Base-by-base conservation (phyloP, 2,797 vertebrate genomes). In the Discoglossus pictus region DNA sequence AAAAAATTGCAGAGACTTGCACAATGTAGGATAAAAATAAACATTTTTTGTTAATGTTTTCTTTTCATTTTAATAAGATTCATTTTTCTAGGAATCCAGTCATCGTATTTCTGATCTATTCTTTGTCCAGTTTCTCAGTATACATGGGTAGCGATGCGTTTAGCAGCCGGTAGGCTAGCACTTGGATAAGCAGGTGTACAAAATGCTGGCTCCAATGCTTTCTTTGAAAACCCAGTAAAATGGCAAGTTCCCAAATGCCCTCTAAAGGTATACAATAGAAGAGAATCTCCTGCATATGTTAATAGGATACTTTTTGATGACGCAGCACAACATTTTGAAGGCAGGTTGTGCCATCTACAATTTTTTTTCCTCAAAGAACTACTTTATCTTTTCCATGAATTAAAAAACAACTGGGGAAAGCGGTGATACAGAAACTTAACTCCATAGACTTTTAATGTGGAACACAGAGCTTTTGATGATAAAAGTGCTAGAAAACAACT, bases 101-200 rank as follows among this genome's bases (percentile, higher is more conserved):
- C 46, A 21, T 50, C 21, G n/a, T 27, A 46, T 50, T 18, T 15
- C 21, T 15, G 11, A 13, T 4, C 27, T 50, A 15, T 50, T 27
- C 3, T 50, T 7, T 50, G 23, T 23, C 46, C 7, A 25, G 7
- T 50, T 50, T 50, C 21, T 50, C 23, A 50, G 27, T 50, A 27
- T 27, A 25, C 2, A 25, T 21, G 24, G 46, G 46, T 24, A 48
- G 20, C 46, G 2, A n/a, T n/a, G 46, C 7, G 13, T 17, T 50
- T 50, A 23, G 6, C 23, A n/a, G 17, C 43, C 43, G 21, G 43
- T 18, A 50, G 46, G 46, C 46, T n/a, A 46, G 12, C 23, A 9
- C 23, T 25, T 50, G n/a, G 3, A 50, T 50, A 50, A 25, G 46
- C 46, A 50, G 46, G 44, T 47, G 44, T 47, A 21, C 9, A 47